Base-by-base conservation (phyloP, 2,888 invertebrate species). In the Labia minor region DNA sequence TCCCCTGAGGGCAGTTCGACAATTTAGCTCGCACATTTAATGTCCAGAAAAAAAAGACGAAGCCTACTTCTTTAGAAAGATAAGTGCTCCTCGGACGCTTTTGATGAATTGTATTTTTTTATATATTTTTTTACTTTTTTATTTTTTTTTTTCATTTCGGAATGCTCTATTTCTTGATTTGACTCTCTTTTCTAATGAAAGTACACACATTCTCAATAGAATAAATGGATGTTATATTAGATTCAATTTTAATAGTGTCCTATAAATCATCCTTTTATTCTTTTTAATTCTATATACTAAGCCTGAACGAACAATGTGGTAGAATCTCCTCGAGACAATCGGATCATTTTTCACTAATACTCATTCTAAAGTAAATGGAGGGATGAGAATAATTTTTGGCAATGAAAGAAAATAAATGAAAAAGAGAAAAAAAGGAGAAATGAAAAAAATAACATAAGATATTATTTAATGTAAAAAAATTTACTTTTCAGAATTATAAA, bases 191-290 rank as follows among this genome's bases (percentile, higher is more conserved):
- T 49, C 49, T 49, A 14, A 49, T 49, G 49, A 49, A 49, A 49
- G 14, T n/a, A n/a, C n/a, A 14, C 14, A 49, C 49, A 49, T 49
- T 49, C 49, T 49, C 49, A 49, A 49, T 49, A 49, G 49, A 49
- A 49, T 49, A 49, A 49, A 49, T 49, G 49, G 49, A 49, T 49
- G 49, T 49, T 49, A 49, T 49, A 49, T 49, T 49, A 49, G 49
- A 49, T 49, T 49, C 49, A 49, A 49, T 49, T 49, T 49, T 49
- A 49, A 49, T 49, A 49, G 49, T 14, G 49, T 49, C 49, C 49
- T 49, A 49, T 49, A 49, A 49, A 49, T 49, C 49, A 49, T 49
- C 6, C 49, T 49, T 49, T 49, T 49, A 49, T 49, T 49, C 49
- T 49, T 49, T 49, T 49, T 49, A 49, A 49, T 49, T 49, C 49